A percentile compares a stretch with the other conserved stretches of the same genome.
These are phyloP conservation scores for Microtus richardsoni DNA, from an alignment of 2,113 vertebrate species.

Conservation along the genomic window DNA sequence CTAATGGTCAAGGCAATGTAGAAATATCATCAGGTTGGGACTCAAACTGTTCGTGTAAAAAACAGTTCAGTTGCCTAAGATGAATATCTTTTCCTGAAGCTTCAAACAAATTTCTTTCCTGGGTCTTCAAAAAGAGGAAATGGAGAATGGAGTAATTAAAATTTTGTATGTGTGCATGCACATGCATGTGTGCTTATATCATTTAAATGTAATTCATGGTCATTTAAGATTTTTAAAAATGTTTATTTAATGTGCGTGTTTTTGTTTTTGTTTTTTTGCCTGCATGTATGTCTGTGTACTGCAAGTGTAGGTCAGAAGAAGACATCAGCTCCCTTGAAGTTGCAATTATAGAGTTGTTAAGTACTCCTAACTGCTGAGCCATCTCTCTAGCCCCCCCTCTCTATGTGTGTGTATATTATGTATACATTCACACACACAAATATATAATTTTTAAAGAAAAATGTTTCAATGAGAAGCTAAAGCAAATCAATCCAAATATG, in stretches of 20 bases:
- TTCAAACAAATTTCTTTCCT: conserved; percentile 29
- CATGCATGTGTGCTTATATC: not conserved
- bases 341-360: not conserved
- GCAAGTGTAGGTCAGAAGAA: not conserved
- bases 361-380: not conserved
- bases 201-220: not conserved
- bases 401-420: too few relatives aligned
- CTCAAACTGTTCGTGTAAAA: conserved; percentile 47
- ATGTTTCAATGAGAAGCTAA: not conserved
- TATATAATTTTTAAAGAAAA: not conserved
- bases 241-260: not conserved
- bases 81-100: conserved; percentile 23
- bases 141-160: not conserved
- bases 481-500: not conserved
- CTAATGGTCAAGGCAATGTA: not conserved
- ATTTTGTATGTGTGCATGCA: not conserved
- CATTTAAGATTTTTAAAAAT: conserved; percentile 50
- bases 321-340: not conserved
- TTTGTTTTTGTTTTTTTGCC: not conserved
- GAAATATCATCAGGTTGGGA: conserved; percentile 26
- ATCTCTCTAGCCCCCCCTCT: too few relatives aligned
- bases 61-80: not conserved
- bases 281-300: not conserved
- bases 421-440: too few relatives aligned
- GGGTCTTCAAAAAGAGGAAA: not conserved